Evolutionary conservation across 2,797 vertebrate genomes (phyloP).

Genomic region (Sandelia bainsii): DNA sequence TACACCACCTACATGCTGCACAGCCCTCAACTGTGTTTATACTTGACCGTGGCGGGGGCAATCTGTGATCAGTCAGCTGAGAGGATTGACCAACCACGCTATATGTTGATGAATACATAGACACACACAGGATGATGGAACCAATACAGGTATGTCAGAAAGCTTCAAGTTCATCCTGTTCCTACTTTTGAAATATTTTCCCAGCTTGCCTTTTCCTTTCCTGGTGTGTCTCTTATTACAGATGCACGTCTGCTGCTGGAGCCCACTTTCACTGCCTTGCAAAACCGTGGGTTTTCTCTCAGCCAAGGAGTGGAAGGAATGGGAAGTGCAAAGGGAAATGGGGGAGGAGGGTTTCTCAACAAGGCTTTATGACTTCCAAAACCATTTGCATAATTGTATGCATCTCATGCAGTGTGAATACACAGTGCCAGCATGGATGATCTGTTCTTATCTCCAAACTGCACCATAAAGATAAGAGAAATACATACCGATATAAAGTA

Average conservation of each 20-base stretch:
- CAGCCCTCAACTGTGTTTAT: conserved; percentile 71
- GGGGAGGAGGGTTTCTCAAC: conserved; percentile 44
- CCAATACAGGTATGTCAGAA: conserved; percentile 20
- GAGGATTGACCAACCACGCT: conserved; percentile 56
- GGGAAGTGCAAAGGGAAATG: neutral
- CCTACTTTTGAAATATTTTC: conserved; percentile 55
- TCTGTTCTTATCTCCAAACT: conserved; percentile 83
- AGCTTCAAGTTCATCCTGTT: conserved; percentile 47
- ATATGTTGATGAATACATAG: conserved; percentile 56
- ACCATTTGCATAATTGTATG: conserved; percentile 87
- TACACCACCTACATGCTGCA: conserved; percentile 43
- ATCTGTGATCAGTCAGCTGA: conserved; percentile 64
- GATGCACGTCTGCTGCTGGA: conserved; percentile 58
- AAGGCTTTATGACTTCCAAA: conserved; percentile 81
- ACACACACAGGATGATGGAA: conserved; percentile 20
- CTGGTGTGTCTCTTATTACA: conserved; percentile 57
- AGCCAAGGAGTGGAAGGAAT: conserved; percentile 48
- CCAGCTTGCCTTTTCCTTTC: conserved; percentile 31
- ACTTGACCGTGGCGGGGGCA: conserved; percentile 69
- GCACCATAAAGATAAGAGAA: conserved; percentile 80
- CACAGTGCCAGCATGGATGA: conserved; percentile 81
- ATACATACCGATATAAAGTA: conserved; percentile 73
- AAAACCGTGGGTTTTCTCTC: conserved; percentile 61
- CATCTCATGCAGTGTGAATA: conserved; percentile 78
- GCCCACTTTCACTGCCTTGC: conserved; percentile 31